Percentiles rank a stretch among this genome's conserved stretches.
phyloP scores from a whole-genome alignment of 2,797 vertebrate species.

The Uromys caudimaculatus region DNA sequence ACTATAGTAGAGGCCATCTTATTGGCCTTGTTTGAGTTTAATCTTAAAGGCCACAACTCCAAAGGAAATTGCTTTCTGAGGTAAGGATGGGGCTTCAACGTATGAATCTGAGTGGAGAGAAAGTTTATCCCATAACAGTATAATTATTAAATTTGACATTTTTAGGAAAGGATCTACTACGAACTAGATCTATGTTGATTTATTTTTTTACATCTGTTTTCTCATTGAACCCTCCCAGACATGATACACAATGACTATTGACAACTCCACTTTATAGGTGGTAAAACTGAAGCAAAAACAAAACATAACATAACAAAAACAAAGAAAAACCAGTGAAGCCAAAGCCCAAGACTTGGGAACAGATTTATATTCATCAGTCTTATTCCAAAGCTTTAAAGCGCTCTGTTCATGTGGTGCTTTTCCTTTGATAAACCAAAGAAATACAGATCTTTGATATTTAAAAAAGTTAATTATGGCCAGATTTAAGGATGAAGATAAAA shows the following conservation, averaged over 20 bases:
- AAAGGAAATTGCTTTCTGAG: conserved; percentile 24
- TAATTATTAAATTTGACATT: conserved; percentile 7
- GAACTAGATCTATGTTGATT: neutral
- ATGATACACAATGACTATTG: neutral
- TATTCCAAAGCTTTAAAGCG: conserved; percentile 40
- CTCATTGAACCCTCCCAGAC: conserved; percentile 35
- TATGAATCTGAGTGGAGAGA: neutral
- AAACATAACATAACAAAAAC: neutral
- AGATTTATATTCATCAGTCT: neutral
- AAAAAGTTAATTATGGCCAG: conserved; percentile 47
- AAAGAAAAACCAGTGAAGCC: conserved; percentile 17
- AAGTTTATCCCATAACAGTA: neutral
- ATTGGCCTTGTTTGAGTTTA: conserved; percentile 21
- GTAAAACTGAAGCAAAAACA: conserved; percentile 53
- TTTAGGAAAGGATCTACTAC: conserved; percentile 8
- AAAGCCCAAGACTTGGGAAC: conserved; percentile 18
- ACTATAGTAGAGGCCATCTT: neutral
- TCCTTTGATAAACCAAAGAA: conserved; percentile 57
- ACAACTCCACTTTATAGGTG: conserved; percentile 32
- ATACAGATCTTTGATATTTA: conserved; percentile 1
- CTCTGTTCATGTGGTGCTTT: conserved; percentile 37
- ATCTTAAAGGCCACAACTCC: neutral
- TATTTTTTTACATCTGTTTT: conserved; percentile 38
- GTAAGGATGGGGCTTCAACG: neutral
- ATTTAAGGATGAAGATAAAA: conserved; percentile 51